phyloP scores from a whole-genome alignment of 2,113 vertebrate species.

The Nipponia nippon region DNA sequence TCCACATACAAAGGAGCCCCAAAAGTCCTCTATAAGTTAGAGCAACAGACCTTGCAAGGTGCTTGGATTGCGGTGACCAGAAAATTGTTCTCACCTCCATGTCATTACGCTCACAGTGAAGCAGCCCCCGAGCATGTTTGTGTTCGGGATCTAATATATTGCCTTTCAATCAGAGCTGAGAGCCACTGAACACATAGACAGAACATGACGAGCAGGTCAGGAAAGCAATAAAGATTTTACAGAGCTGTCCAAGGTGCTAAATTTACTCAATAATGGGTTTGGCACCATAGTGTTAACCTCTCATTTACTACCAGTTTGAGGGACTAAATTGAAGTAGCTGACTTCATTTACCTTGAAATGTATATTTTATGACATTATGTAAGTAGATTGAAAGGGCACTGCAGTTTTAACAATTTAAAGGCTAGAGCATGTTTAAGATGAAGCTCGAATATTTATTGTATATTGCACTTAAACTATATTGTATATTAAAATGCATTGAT shows the following conservation, averaged over 20 bases:
- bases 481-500: slow-evolving; percentile 82
- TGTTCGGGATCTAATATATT: slow-evolving; percentile 96
- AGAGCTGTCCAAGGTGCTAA: slow-evolving; percentile 98
- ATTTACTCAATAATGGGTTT: slow-evolving; percentile 99
- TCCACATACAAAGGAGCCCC: slow-evolving; percentile 74
- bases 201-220: slow-evolving; percentile 98
- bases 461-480: slow-evolving; percentile 80
- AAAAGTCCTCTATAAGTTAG: slow-evolving; percentile 89
- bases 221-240: slow-evolving; percentile 99
- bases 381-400: slow-evolving; percentile 84
- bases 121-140: slow-evolving; percentile 95
- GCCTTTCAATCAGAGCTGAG: slow-evolving; percentile 99
- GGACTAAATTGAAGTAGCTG: slow-evolving; percentile 85
- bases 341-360: slow-evolving; percentile 85
- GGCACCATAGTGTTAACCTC: slow-evolving; percentile 97
- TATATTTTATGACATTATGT: slow-evolving; percentile 89
- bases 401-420: slow-evolving; percentile 82
- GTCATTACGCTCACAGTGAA: slow-evolving; percentile 92
- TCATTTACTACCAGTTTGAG: slow-evolving; percentile 96
- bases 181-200: slow-evolving; percentile 86
- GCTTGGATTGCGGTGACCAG: slow-evolving; percentile 92
- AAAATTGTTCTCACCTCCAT: slow-evolving; percentile 94
- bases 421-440: slow-evolving; percentile 81
- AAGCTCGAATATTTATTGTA: slow-evolving; percentile 79
- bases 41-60: slow-evolving; percentile 89